phyloP scores from a whole-genome alignment of 37 sponge, comb jelly and placozoan species.

The Oopsacas minuta region DNA sequence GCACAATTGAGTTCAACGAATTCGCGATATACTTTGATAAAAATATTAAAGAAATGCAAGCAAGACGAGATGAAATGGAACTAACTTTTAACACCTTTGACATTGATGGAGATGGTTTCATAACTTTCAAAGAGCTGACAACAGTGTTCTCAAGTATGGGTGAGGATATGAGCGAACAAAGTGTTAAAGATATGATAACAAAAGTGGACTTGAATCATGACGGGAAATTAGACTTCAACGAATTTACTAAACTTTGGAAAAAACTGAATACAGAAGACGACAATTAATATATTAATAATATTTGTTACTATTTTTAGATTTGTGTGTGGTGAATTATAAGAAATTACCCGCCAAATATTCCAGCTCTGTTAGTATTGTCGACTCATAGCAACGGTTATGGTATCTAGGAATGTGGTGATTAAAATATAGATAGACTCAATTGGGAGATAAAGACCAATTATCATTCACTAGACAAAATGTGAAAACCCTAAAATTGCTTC shows the following conservation, averaged over 20 bases:
- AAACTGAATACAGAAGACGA: not conserved
- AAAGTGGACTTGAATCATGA: constrained; percentile 17
- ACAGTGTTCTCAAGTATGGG: constrained; percentile 23
- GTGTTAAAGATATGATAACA: constrained; percentile 2
- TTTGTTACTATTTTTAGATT: too few relatives aligned
- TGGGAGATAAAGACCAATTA: too few relatives aligned
- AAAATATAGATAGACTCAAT: too few relatives aligned
- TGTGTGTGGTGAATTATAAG: too few relatives aligned
- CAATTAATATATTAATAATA: not conserved
- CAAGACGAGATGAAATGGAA: constrained; percentile 18
- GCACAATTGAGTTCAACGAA: constrained; percentile 17
- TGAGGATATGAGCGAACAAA: constrained; percentile 19
- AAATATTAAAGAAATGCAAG: not conserved
- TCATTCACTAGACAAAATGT: too few relatives aligned
- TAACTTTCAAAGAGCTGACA: constrained; percentile 16
- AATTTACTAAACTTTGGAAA: constrained; percentile 12
- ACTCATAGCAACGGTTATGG: too few relatives aligned
- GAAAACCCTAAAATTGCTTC: too few relatives aligned
- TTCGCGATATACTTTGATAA: constrained; percentile 11
- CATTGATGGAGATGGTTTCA: constrained; percentile 18
- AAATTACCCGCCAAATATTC: too few relatives aligned
- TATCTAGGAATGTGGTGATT: too few relatives aligned
- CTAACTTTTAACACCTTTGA: constrained; percentile 15
- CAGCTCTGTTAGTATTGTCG: too few relatives aligned
- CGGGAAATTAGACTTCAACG: constrained; percentile 22